Base-by-base conservation (phyloP, 2,797 vertebrate genomes). In the Eupleurogrammus muticus region DNA sequence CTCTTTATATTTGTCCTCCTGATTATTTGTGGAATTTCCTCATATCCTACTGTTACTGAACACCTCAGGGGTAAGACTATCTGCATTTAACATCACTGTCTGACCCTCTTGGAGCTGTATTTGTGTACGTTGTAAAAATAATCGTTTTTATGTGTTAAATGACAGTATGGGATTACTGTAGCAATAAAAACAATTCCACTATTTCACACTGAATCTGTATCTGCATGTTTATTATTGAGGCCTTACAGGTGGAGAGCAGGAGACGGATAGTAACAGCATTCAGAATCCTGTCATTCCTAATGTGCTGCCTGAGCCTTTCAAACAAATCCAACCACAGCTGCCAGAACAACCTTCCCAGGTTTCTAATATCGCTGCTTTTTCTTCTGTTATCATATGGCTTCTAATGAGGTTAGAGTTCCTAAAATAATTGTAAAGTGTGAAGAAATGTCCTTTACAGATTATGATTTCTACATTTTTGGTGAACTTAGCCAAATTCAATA, bases 1-100 rank as follows among this genome's bases (percentile, higher is more conserved):
- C 90, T 98, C 72, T 94, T 96, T 84, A 58, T 93, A 32, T 60
- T 95, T 32, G 85, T 89, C 2, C 79, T 96, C 56, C 55, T 97
- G 71, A 65, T 93, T 2, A 83, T 97, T 50, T 96, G 94, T 74
- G 96, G 93, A 48, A 74, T 97, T 16, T 69, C 92, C 66, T 93
- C 88, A 0, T 97, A 93, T 70, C 81, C 94, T n/a, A 79, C 89
- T 56, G 34, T 95, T 62, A 91, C 88, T 0, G 91, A 94, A n/a
- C 91, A 88, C 0, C 93, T 96, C 92, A 91, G 76, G 94, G 94
- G 97, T 98, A 93, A 10, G 67, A 12, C 20, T 58, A 2, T n/a
- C 11, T 28, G n/a, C 44, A 28, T 28, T 1, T 5, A 54, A 48
- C 13, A 49, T 40, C 14, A 14, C 48, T 68, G 14, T 47, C 50